These are phyloP conservation scores for Sarcophilus harrisii DNA, from an alignment of 2,797 vertebrate species.

Conservation along the genomic window DNA sequence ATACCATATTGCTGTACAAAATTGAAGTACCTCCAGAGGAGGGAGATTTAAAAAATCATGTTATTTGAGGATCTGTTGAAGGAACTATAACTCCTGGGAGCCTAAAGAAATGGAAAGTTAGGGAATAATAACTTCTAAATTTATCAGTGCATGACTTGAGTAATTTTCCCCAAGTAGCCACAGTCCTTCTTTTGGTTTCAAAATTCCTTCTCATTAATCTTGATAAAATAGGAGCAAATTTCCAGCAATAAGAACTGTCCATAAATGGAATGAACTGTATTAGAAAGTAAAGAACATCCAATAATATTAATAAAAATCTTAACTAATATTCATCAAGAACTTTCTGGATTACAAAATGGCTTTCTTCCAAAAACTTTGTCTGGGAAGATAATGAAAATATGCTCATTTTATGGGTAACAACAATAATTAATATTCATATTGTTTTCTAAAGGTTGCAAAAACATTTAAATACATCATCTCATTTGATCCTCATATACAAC, in stretches of 20 bases:
- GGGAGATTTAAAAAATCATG: too few relatives aligned
- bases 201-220: neutral
- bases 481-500: neutral
- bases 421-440: neutral
- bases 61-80: too few relatives aligned
- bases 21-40: too few relatives aligned
- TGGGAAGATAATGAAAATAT: neutral
- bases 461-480: neutral
- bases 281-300: neutral
- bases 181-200: neutral
- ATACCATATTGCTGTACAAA: too few relatives aligned
- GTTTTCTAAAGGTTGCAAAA: neutral
- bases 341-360: neutral
- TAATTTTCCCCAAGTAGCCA: neutral
- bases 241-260: neutral
- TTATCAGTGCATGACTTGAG: neutral
- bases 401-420: neutral
- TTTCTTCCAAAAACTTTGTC: neutral
- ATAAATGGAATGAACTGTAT: neutral
- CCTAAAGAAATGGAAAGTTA: too few relatives aligned
- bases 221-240: neutral
- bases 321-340: neutral
- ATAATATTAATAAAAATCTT: neutral
- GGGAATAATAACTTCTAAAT: neutral
- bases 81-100: too few relatives aligned